Conservation (phyloP, 92 coral and sea anemone genomes). For the Phenganax marumi region DNA sequence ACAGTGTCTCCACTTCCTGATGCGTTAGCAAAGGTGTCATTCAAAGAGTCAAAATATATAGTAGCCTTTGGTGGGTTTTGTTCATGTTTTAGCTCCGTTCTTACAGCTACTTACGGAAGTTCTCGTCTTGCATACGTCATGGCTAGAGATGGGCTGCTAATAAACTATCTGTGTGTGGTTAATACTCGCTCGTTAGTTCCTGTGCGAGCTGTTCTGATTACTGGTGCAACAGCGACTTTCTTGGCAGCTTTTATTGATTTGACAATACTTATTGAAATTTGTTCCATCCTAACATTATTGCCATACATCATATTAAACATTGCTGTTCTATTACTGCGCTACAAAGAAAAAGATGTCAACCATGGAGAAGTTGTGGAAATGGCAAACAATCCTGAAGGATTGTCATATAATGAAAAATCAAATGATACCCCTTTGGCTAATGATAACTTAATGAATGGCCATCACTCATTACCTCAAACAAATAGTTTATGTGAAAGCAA, state of each 20-base stretch:
- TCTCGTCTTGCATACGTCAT: slow-evolving; percentile 33
- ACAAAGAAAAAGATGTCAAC: background rate
- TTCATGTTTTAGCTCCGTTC: slow-evolving; percentile 33
- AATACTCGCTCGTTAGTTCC: background rate
- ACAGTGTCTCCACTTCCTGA: slow-evolving; percentile 13
- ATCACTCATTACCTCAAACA: background rate
- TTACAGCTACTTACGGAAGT: slow-evolving; percentile 18
- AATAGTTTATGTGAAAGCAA: slow-evolving; percentile 14
- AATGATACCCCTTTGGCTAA: background rate
- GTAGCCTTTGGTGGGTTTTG: slow-evolving; percentile 41
- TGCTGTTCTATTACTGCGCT: slow-evolving; percentile 16
- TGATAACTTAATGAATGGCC: background rate
- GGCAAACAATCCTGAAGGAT: background rate
- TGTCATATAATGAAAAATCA: background rate
- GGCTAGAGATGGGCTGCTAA: slow-evolving; percentile 31
- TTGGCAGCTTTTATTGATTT: slow-evolving; percentile 20
- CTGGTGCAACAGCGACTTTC: slow-evolving; percentile 7
- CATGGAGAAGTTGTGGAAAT: background rate
- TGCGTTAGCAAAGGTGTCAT: slow-evolving; percentile 21
- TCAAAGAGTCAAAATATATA: slow-evolving; percentile 32
- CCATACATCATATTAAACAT: background rate
- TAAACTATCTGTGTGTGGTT: slow-evolving; percentile 5
- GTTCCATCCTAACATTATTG: slow-evolving; percentile 12
- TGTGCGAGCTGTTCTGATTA: background rate
- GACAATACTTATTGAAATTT: slow-evolving; percentile 28